A percentile compares a stretch with the other conserved stretches of the same genome.
Evolutionary conservation across 2,888 invertebrate genomes (phyloP).

Genomic region (Eupithecia tripunctaria): DNA sequence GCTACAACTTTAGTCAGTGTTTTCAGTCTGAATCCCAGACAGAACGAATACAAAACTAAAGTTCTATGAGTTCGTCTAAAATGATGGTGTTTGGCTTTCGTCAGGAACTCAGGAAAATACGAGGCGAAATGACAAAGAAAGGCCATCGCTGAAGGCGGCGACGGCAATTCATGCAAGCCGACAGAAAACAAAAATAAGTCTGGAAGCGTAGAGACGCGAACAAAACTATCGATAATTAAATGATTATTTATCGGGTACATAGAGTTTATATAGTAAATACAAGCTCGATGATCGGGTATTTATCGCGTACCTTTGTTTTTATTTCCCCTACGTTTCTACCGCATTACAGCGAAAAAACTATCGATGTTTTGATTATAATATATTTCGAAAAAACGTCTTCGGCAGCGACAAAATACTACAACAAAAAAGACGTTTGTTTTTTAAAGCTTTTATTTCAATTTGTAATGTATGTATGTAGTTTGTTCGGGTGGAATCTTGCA

Average conservation of each 20-base stretch:
- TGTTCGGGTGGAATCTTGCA: no score
- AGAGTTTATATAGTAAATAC: no score
- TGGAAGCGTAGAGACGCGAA: slow-evolving; percentile 46
- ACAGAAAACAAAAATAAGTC: slow-evolving; percentile 44
- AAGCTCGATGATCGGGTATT: no score
- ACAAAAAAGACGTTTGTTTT: no score
- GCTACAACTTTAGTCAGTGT: background rate
- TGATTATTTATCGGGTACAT: no score
- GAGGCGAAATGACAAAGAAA: slow-evolving; percentile 60
- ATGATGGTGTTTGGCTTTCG: slow-evolving; percentile 14
- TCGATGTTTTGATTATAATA: slow-evolving; percentile 3
- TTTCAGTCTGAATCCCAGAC: background rate
- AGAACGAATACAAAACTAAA: background rate
- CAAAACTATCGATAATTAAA: no score
- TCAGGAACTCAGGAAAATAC: slow-evolving; percentile 33
- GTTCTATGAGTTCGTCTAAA: background rate
- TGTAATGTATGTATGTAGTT: no score
- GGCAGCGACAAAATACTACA: no score
- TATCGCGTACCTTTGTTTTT: no score
- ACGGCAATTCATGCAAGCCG: slow-evolving; percentile 61
- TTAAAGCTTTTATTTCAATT: no score
- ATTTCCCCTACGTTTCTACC: no score
- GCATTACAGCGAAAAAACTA: no score
- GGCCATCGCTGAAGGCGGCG: slow-evolving; percentile 55
- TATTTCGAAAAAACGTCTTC: background rate